Base-by-base conservation (phyloP, 1,140 invertebrate genomes). In the Batillaria attramentaria region DNA sequence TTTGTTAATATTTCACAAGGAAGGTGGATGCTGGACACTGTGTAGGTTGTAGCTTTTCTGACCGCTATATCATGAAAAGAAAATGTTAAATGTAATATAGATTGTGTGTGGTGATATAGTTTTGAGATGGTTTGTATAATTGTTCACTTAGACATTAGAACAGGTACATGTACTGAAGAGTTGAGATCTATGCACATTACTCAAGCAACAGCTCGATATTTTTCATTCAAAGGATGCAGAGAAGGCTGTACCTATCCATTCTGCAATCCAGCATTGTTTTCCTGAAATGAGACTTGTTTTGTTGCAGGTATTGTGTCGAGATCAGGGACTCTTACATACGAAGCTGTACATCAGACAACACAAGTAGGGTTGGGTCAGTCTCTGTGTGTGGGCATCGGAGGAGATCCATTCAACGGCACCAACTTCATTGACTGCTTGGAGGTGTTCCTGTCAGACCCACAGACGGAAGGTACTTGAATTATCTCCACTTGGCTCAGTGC, bases 361-460 rank as follows among this genome's bases (percentile, higher is more conserved):
- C 93, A 95, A 73, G 95, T 96, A 83, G 98, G 98, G 77, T 92
- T 99, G 28, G 99, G 99, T 24, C 99, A 99, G 92, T 98, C 98
- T 2, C 92, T 99, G 1, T 99, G 98, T 91, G 94, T 99, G 70
- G 99, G 99, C 80, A 99, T 99, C 91, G 99, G 99, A 84, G 99
- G 99, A 80, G 99, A 99, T 94, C 99, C 99, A 16, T 99, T 99
- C 93, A 99, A 99, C 90, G 99, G 99, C 69, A 99, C 99, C 42
- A 97, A 99, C 89, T 99, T 99, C 90, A 99, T 99, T 87, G 99
- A 99, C 90, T 99, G 98, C 89, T 92, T 99, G 57, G 97, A 99
- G 90, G 95, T 99, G 39, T 99, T 99, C 91, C 92, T 99, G 5
- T 94, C 95, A 76, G 98, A 99, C 92, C 94, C 96, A 35, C 93